Conservation (phyloP, 2,888 invertebrate genomes). For the Chironomus riparius region DNA sequence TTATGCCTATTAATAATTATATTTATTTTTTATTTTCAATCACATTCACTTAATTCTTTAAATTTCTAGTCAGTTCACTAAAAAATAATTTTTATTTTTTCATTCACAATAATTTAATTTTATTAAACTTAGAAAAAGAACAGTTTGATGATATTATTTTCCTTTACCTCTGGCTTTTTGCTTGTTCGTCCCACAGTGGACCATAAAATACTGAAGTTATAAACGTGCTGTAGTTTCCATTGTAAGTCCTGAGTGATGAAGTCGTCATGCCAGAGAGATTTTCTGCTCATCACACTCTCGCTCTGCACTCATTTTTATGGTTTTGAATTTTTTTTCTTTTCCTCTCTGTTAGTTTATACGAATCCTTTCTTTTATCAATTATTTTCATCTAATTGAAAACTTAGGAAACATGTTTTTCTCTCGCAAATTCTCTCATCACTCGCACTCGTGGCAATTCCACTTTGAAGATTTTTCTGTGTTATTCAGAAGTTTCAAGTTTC, state of each 20-base stretch:
- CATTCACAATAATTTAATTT: not conserved
- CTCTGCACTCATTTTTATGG: not conserved
- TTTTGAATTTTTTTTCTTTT: not conserved
- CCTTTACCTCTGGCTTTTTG: not conserved
- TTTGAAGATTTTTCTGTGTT: not conserved
- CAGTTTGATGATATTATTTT: not conserved
- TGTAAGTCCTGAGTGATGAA: conserved; percentile 1
- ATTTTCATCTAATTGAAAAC: not conserved
- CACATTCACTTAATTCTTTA: not conserved
- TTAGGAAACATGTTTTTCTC: not conserved
- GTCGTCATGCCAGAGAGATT: not conserved
- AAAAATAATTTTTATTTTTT: not conserved
- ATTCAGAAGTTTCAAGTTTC: not conserved
- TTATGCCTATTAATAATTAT: too few species aligned
- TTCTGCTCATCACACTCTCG: not conserved
- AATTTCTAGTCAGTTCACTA: not conserved
- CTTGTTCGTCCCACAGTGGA: conserved; percentile 17
- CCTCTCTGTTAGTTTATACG: not conserved
- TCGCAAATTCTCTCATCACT: not conserved
- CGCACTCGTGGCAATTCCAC: not conserved
- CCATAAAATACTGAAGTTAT: conserved; percentile 25
- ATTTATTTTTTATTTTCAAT: not conserved
- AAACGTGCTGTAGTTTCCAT: conserved; percentile 8
- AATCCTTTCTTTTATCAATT: not conserved
- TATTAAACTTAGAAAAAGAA: too few species aligned